Conservation (phyloP, 2,888 invertebrate genomes). For the Perizoma flavofasciatum region DNA sequence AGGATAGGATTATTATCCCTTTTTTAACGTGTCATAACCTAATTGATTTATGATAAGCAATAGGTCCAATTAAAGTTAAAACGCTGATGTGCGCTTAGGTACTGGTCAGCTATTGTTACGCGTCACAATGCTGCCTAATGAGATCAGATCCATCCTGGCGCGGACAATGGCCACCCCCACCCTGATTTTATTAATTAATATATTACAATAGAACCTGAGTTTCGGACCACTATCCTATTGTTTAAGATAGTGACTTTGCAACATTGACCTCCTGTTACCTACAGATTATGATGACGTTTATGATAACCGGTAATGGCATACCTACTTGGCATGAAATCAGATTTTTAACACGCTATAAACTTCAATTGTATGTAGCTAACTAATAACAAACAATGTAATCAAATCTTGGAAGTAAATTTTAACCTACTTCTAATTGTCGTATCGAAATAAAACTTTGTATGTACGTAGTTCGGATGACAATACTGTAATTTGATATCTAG, state of each 20-base stretch:
- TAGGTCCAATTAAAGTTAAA: constrained; percentile 33
- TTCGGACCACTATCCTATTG: constrained; percentile 73
- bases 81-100: constrained; percentile 24
- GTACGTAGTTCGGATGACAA: no score
- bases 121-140: constrained; percentile 68
- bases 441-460: no score
- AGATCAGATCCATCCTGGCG: constrained; percentile 53
- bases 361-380: no score
- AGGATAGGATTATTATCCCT: background rate
- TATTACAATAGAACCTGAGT: constrained; percentile 80
- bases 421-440: no score
- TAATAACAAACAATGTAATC: no score
- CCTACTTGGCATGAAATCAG: background rate
- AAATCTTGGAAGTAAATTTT: no score
- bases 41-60: constrained; percentile 30
- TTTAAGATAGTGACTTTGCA: constrained; percentile 72
- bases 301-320: background rate
- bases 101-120: constrained; percentile 81
- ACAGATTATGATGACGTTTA: constrained; percentile 1
- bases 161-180: constrained; percentile 74
- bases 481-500: no score
- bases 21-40: constrained; percentile 11
- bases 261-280: constrained; percentile 51
- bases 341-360: no score
- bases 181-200: constrained; percentile 83